A percentile compares a stretch with the other conserved stretches of the same genome.
These are phyloP conservation scores for Panagrolaimus sp. DNA, from an alignment of 1,140 invertebrate species.

Conservation along the genomic window DNA sequence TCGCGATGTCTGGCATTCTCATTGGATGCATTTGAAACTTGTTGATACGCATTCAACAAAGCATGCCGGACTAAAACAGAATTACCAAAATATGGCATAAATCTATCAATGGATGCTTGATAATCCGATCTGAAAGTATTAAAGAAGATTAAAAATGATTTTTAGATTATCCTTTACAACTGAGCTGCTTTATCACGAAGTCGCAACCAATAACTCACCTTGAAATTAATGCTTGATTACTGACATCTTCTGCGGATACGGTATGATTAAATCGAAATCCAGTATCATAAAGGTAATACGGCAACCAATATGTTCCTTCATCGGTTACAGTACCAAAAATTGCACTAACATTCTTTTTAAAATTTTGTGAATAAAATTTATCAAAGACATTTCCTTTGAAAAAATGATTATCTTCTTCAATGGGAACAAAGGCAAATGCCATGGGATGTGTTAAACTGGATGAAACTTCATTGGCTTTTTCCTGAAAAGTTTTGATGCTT, in stretches of 20 bases:
- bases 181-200: no score
- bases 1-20: conserved; percentile 40
- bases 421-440: conserved; percentile 80
- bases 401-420: conserved; percentile 79
- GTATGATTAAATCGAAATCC: conserved; percentile 86
- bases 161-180: no score
- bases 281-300: conserved; percentile 61
- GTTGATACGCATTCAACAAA: conserved; percentile 54
- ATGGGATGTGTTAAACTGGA: conserved; percentile 45
- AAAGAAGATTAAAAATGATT: no score
- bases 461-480: conserved; percentile 46
- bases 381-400: conserved; percentile 61
- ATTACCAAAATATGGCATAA: conserved; percentile 55
- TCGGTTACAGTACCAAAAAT: conserved; percentile 85
- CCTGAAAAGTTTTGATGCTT: conserved; percentile 29
- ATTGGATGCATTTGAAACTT: conserved; percentile 33
- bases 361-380: conserved; percentile 38
- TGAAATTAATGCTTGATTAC: conserved; percentile 8
- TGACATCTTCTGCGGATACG: conserved; percentile 39
- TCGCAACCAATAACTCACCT: no score
- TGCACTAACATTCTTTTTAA: conserved; percentile 65
- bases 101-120: conserved; percentile 47
- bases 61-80: conserved; percentile 51
- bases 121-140: conserved; percentile 31
- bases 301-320: conserved; percentile 67